Conservation (phyloP, 1,140 invertebrate species). For the Drosophila ercepeae region DNA sequence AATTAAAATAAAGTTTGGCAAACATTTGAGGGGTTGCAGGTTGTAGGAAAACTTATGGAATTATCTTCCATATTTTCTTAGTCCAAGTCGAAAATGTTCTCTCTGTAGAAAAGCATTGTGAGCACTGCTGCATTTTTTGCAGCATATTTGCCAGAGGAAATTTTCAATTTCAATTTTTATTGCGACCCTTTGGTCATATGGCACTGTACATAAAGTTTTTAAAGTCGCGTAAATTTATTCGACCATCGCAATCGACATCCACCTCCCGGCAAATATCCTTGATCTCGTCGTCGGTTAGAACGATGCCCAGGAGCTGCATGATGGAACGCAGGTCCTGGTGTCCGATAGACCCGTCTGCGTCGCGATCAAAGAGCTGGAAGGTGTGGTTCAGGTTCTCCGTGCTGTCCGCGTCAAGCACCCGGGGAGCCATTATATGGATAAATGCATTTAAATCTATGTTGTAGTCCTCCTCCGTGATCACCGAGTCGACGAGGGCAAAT, state of each 20-base stretch:
- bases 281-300: slow-evolving; percentile 26
- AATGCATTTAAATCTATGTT: slow-evolving; percentile 8
- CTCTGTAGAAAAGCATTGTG: too few relatives aligned
- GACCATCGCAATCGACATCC: slow-evolving; percentile 5
- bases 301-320: slow-evolving; percentile 27
- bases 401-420: slow-evolving; percentile 17
- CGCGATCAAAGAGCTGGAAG: slow-evolving; percentile 38
- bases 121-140: background rate
- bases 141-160: slow-evolving; percentile 52
- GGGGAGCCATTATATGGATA: slow-evolving; percentile 14
- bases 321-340: slow-evolving; percentile 30
- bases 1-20: background rate
- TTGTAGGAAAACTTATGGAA: background rate
- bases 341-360: slow-evolving; percentile 17
- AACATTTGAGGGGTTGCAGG: too few relatives aligned
- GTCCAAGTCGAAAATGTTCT: background rate
- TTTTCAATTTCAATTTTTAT: slow-evolving; percentile 56
- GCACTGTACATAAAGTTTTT: slow-evolving; percentile 29
- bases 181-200: slow-evolving; percentile 16
- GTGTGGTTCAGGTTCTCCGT: slow-evolving; percentile 16
- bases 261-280: slow-evolving; percentile 20
- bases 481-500: slow-evolving; percentile 32
- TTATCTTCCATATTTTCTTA: background rate
- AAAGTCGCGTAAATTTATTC: slow-evolving; percentile 35
- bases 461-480: background rate